A percentile compares a stretch with the other conserved stretches of the same genome.
Conservation (phyloP, 2,888 invertebrate species). For the Antitype chi region DNA sequence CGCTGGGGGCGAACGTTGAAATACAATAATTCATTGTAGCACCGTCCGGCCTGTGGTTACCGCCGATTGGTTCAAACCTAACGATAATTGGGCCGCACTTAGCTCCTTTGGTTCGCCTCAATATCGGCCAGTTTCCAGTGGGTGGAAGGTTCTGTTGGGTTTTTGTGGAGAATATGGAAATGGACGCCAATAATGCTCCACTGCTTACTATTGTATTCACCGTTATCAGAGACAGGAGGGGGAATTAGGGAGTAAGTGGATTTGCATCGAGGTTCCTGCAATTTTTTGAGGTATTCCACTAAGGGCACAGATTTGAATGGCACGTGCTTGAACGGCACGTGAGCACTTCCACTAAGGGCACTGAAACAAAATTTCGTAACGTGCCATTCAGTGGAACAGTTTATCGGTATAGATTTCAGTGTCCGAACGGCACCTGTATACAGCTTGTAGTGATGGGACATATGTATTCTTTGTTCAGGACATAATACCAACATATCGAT, state of each 20-base stretch:
- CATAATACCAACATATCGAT: no score
- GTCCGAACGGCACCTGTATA: no score
- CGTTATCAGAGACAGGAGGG: neutral
- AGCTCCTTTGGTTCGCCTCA: slow-evolving; percentile 40
- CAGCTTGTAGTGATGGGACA: no score
- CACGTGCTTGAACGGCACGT: no score
- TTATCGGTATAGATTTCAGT: no score
- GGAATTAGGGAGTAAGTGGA: no score
- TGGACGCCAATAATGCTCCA: neutral
- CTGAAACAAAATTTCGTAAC: no score
- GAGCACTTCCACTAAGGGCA: no score
- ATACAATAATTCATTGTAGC: slow-evolving; percentile 68
- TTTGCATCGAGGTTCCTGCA: neutral
- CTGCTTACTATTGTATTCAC: neutral
- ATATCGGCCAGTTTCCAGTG: neutral
- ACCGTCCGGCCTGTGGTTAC: slow-evolving; percentile 64
- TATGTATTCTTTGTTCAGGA: no score
- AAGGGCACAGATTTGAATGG: no score
- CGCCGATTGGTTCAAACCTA: slow-evolving; percentile 59
- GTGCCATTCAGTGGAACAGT: no score
- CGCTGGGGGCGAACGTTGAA: slow-evolving; percentile 63
- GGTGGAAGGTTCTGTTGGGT: neutral
- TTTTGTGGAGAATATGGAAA: neutral
- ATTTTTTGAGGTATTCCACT: no score
- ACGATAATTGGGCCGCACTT: slow-evolving; percentile 61